Percentiles rank a stretch among this genome's conserved stretches.
These are phyloP conservation scores for Sinelater perroti DNA, from an alignment of 2,888 invertebrate genomes.

Conservation along the genomic window DNA sequence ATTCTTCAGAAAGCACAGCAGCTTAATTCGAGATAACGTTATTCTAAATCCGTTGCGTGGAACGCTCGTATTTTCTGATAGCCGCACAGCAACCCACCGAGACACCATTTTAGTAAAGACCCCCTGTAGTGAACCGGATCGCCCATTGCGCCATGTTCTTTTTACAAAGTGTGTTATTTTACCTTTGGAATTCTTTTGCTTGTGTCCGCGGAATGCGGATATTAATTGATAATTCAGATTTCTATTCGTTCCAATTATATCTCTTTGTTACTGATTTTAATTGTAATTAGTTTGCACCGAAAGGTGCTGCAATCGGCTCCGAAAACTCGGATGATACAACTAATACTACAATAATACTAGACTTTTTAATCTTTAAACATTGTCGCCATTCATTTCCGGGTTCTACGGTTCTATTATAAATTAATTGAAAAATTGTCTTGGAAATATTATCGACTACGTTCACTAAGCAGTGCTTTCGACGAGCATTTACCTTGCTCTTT, in stretches of 20 bases:
- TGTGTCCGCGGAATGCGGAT: constrained; percentile 27
- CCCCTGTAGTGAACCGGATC: constrained; percentile 39
- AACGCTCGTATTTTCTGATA: constrained; percentile 17
- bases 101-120: constrained; percentile 41
- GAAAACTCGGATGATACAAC: no score
- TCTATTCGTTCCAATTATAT: no score
- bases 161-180: constrained; percentile 26
- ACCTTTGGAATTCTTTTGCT: constrained; percentile 20
- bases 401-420: constrained; percentile 5
- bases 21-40: constrained; percentile 20
- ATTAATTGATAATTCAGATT: no score
- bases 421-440: constrained; percentile 25
- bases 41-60: constrained; percentile 14
- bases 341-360: no score
- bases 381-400: constrained; percentile 13
- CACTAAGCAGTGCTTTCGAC: constrained; percentile 8
- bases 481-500: constrained; percentile 11
- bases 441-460: constrained; percentile 21
- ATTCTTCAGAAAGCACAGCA: constrained; percentile 16
- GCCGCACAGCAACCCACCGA: constrained; percentile 31
- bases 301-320: no score
- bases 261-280: no score
- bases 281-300: no score
- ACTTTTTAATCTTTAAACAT: no score
- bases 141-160: constrained; percentile 37